Evolutionary conservation across 1,140 invertebrate genomes (phyloP).

Genomic region (Venturia canescens): DNA sequence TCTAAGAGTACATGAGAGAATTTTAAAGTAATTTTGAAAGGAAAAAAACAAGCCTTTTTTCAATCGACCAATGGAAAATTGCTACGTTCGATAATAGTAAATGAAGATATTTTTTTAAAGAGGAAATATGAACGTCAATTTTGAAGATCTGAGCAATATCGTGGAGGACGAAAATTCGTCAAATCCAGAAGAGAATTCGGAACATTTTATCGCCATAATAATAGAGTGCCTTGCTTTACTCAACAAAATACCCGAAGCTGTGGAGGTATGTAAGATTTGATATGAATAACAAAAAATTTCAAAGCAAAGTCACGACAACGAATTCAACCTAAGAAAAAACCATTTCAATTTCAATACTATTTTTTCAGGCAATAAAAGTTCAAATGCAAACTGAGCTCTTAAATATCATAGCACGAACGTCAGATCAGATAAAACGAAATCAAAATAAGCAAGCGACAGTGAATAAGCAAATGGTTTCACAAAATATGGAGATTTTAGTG

Average conservation of each 20-base stretch:
- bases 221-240: constrained; percentile 92
- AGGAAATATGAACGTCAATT: constrained; percentile 55
- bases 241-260: constrained; percentile 89
- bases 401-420: constrained; percentile 86
- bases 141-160: constrained; percentile 72
- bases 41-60: no score
- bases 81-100: no score
- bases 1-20: no score
- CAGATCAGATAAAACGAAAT: constrained; percentile 84
- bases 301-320: background rate
- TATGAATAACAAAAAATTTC: background rate
- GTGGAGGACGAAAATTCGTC: constrained; percentile 81
- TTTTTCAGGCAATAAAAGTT: constrained; percentile 82
- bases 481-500: constrained; percentile 36
- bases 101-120: constrained; percentile 46
- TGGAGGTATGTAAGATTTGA: constrained; percentile 81
- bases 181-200: constrained; percentile 84
- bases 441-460: constrained; percentile 60
- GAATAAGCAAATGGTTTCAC: constrained; percentile 37
- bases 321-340: constrained; percentile 3
- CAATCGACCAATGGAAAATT: no score
- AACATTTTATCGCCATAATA: constrained; percentile 87
- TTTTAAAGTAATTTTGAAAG: no score
- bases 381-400: constrained; percentile 89
- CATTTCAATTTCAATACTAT: constrained; percentile 18